Percentiles rank a stretch among this genome's conserved stretches.
phyloP scores from a whole-genome alignment of 2,888 invertebrate species.

The Euplexia lucipara region DNA sequence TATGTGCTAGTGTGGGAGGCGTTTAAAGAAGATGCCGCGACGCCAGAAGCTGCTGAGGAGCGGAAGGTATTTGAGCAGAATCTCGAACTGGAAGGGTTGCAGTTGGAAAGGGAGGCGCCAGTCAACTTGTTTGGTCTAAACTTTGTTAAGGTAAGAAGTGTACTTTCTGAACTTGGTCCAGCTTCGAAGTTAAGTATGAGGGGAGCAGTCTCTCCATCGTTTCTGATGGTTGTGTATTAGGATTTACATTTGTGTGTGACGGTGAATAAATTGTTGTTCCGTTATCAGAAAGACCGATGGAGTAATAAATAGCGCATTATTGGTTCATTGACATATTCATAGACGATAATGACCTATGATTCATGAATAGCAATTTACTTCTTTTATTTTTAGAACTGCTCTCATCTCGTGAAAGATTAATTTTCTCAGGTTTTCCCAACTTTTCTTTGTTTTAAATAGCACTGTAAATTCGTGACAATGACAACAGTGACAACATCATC shows the following conservation, averaged over 20 bases:
- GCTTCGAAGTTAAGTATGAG: too few relatives aligned
- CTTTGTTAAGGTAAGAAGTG: conserved; percentile 94
- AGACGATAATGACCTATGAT: conserved; percentile 9
- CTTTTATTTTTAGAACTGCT: not conserved
- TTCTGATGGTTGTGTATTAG: not conserved
- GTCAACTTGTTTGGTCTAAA: conserved; percentile 92
- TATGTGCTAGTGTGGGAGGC: conserved; percentile 95
- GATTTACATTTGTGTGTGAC: not conserved
- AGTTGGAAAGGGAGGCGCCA: conserved; percentile 93
- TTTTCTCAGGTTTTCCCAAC: too few relatives aligned
- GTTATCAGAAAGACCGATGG: conserved; percentile 18
- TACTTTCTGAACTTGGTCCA: too few relatives aligned
- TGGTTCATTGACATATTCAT: not conserved
- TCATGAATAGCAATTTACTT: not conserved
- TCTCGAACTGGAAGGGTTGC: conserved; percentile 93
- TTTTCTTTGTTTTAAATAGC: too few relatives aligned
- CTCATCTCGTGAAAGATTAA: not conserved
- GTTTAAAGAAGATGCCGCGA: conserved; percentile 87
- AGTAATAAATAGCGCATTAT: conserved; percentile 20
- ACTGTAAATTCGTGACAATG: too few relatives aligned
- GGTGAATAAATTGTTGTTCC: not conserved
- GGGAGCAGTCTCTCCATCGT: too few relatives aligned
- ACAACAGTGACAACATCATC: too few relatives aligned
- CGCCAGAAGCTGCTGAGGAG: conserved; percentile 83
- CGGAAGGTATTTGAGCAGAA: conserved; percentile 93